Evolutionary conservation across 2,113 vertebrate species (phyloP), one percentile per base, ranked within the genome.

Genomic region (Enhydra lutris): DNA sequence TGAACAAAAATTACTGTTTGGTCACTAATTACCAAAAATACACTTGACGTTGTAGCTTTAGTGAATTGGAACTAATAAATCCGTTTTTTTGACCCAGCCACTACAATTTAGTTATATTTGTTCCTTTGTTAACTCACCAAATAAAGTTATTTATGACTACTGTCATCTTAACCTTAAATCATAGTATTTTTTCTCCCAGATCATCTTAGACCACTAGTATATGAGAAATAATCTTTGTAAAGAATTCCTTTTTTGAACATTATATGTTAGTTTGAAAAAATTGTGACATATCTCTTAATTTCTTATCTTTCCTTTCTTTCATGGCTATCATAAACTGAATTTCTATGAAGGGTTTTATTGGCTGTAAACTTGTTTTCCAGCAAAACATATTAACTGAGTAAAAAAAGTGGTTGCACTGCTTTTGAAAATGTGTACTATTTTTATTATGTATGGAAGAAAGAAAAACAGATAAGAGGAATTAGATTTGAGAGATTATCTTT

Each of bases 251-350:
- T 82, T 91, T 91, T 21, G 20, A 55, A 57, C 34, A 73, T 42
- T 87, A 52, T n/a, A 82, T n/a, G 4, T 71, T 29, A 36, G 8
- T 83, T 50, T 88, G 50, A 52, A 97, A 84, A 83, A n/a, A 36
- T 61, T 87, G 11, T 1, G 31, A n/a, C 52, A 18, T 42, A 57
- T 87, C 92, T 89, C 21, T 63, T 78, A 47, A 74, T 34, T 79
- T 85, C 79, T 79, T 39, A 63, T 76, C 89, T 94, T 96, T 91
- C 90, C 47, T 95, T 88, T 87, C 55, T 95, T 97, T 89, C 50
- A 63, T 83, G 34, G 52, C 11, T 80, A 45, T 36, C 15, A 78
- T 55, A 86, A 80, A 92, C 36, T 79, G 34, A 52, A 86, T 65
- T 94, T 89, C 39, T 88, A 7, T 52, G 31, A 89, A 78, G 23